Base-by-base conservation (phyloP, 2,888 invertebrate genomes). In the Drosophila mercatorum region DNA sequence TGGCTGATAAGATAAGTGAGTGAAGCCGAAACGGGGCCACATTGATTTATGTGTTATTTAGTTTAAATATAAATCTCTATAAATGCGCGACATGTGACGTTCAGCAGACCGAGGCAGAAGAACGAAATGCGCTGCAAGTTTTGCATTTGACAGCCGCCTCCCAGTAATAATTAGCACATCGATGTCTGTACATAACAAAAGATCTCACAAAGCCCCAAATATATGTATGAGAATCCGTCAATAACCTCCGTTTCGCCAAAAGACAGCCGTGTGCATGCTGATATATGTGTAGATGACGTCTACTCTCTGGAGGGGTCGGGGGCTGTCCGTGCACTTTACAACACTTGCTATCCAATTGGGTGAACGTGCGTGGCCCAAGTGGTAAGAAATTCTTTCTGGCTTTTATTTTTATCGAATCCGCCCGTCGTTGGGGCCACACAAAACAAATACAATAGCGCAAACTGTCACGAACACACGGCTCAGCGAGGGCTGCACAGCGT, bases 241-340 rank as follows among this genome's bases (percentile, higher is more conserved):
- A 65, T 84, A 81, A 92, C 93, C 92, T 90, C 93, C 93, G 76
- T 92, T 91, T 69, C 91, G 90, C 92, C 92, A 93, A 83, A 93
- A 93, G 40, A 93, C 92, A 41, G 92, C 93, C 46, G 93, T 92
- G 79, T 93, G 92, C 93, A 93, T 93, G 68, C 68, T 85, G 79
- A 68, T 64, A 5, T 2, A 26, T 49, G 49, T 34, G 34, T 34
- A 11, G 52, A 22, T 68, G 60, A 55, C 69, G 62, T 47, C 38
- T 51, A 10, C 26, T 31, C 36, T 52, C 43, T 28, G 17, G 52
- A 7, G 31, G 31, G 28, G 28, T 4, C 28, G 28, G 28, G 28
- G 28, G 28, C 28, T 28, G 28, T 58, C 49, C 28, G 36, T 66
- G 34, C 68, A 72, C 72, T 76, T 55, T n/a, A 51, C 44, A 65